phyloP scores from a whole-genome alignment of 2,113 vertebrate genomes.

The Esox niger region DNA sequence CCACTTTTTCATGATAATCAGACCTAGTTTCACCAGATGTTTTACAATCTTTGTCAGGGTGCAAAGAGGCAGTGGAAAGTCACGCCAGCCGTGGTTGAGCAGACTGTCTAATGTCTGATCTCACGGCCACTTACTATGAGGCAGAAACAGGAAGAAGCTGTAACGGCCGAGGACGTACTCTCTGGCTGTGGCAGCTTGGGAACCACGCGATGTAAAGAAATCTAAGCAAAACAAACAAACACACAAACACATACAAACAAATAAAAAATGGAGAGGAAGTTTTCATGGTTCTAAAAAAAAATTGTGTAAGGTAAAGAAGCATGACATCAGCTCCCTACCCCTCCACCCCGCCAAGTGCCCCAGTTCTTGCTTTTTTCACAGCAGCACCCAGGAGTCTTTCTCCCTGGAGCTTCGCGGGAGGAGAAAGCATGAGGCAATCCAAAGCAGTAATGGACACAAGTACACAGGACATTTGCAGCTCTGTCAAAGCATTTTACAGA shows the following conservation, averaged over 20 bases:
- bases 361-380: too few species aligned
- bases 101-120: conserved; percentile 14
- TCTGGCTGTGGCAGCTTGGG: conserved; percentile 56
- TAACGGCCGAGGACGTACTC: conserved; percentile 34
- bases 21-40: too few species aligned
- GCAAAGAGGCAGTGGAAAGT: not conserved
- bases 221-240: conserved; percentile 59
- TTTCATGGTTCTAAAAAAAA: conserved; percentile 47
- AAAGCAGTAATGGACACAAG: too few species aligned
- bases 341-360: too few species aligned
- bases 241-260: conserved; percentile 43
- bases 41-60: too few species aligned
- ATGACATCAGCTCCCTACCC: conserved; percentile 15
- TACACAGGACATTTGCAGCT: too few species aligned
- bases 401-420: too few species aligned
- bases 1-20: too few species aligned
- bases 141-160: conserved; percentile 61
- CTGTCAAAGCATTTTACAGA: too few species aligned
- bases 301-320: conserved; percentile 32
- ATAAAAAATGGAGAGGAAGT: conserved; percentile 44
- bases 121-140: conserved; percentile 61
- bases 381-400: too few species aligned
- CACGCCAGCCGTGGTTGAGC: too few species aligned
- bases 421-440: too few species aligned
- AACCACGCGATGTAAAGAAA: conserved; percentile 60